Percentiles rank a stretch among this genome's conserved stretches.
Evolutionary conservation across 2,113 vertebrate genomes (phyloP).

Genomic region (Hippopotamus amphibius): DNA sequence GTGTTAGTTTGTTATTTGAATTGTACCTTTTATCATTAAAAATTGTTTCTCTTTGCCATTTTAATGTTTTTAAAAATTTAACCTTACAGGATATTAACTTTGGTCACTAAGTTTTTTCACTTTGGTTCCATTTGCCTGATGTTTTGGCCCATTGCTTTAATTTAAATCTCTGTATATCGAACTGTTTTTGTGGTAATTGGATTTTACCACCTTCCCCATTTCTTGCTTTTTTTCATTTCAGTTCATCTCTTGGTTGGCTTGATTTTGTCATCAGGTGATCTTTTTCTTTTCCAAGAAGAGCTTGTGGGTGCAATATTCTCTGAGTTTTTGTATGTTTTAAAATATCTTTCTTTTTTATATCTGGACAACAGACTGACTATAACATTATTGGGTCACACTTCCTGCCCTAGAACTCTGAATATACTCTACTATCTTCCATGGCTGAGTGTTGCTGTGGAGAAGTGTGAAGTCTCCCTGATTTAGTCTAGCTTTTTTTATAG

Average conservation of each 20-base stretch:
- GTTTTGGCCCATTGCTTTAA: background rate
- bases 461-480: background rate
- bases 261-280: conserved; percentile 30
- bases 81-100: background rate
- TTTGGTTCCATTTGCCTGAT: conserved; percentile 24
- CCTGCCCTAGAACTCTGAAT: background rate
- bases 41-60: background rate
- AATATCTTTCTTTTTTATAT: conserved; percentile 2
- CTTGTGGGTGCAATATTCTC: background rate
- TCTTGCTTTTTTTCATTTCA: background rate
- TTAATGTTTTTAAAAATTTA: background rate
- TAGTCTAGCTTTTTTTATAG: conserved; percentile 19
- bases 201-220: background rate
- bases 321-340: conserved; percentile 2
- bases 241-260: background rate
- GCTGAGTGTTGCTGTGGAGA: background rate
- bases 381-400: background rate
- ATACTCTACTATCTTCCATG: background rate
- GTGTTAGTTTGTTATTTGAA: background rate
- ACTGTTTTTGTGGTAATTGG: conserved; percentile 2
- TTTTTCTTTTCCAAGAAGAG: background rate
- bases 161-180: conserved; percentile 26
- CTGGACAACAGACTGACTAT: background rate
- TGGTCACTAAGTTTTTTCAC: background rate
- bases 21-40: background rate